Evolutionary conservation across 2,888 invertebrate species (phyloP), one percentile per base, ranked within the genome.

Genomic region (Tribolium freemani): DNA sequence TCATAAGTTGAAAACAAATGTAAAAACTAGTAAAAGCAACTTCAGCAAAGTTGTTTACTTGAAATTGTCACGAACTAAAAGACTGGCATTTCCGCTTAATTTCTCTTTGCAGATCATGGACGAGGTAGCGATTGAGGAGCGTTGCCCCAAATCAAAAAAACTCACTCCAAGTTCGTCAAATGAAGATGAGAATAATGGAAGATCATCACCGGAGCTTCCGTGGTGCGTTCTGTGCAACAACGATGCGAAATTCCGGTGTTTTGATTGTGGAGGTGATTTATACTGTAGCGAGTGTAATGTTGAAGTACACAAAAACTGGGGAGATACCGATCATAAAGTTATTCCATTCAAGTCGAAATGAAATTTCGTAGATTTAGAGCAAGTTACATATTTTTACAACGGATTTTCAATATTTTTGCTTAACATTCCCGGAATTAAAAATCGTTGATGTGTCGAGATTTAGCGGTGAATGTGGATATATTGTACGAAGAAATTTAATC

Each of bases 161-260:
- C 11, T 57, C n/a, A 61, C 68, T 51, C 68, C 69, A 26, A 70
- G 58, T 50, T 73, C 71, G 4, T 71, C 74, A 8, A 70, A 67
- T 13, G 78, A 79, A 13, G 77, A 76, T 1, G 68, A 71, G 10
- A 70, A 74, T 16, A 70, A 63, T 20, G 72, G 61, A 9, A 70
- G 75, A 21, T 58, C 78, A 2, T 81, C 83, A 4, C 83, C 84
- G 1, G 93, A 94, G 81, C 87, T 95, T 53, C 94, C 94, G 2
- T 94, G 94, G 89, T 97, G 96, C 86, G 92, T 93, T 76, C 92
- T 96, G 77, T 97, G 96, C 84, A 95, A 95, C 84, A 93, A 93
- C 83, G 93, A 94, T 86, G 94, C 95, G 1, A 88, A 86, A 5
- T 87, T 92, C 75, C 88, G 92, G 58, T 97, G 96, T 83, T 85